These are phyloP conservation scores for Empidonax traillii DNA, from an alignment of 2,113 vertebrate species.

Conservation along the genomic window DNA sequence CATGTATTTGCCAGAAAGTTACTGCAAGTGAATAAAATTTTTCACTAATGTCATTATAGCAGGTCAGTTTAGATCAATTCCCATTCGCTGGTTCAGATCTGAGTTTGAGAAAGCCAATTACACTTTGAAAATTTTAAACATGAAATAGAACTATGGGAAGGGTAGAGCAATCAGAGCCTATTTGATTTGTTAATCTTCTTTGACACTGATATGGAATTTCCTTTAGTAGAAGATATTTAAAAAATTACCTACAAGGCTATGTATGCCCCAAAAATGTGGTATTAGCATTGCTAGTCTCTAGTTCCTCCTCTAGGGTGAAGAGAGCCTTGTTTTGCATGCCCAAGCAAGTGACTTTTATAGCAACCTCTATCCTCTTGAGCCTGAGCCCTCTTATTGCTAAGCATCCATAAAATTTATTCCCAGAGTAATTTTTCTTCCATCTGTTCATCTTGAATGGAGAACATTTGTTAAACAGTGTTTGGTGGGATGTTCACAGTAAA, in stretches of 20 bases:
- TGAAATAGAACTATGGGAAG: background rate
- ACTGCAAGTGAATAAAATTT: background rate
- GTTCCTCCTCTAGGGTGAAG: background rate
- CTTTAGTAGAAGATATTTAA: background rate
- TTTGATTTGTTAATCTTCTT: background rate
- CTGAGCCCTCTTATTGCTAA: conserved; percentile 4
- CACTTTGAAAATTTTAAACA: background rate
- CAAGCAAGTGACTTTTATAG: background rate
- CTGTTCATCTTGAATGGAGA: conserved; percentile 43
- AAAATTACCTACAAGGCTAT: background rate
- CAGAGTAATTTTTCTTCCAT: conserved; percentile 39
- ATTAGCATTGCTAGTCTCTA: background rate
- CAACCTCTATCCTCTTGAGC: background rate
- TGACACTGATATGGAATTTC: background rate
- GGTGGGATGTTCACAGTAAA: background rate
- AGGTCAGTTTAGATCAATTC: background rate
- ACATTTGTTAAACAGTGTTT: conserved; percentile 19
- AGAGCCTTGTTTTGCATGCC: background rate
- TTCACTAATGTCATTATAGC: background rate
- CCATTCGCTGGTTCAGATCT: background rate
- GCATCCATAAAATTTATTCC: conserved; percentile 30
- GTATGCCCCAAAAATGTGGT: background rate
- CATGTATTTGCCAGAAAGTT: background rate
- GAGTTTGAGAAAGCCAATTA: background rate
- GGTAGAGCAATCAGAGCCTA: background rate